phyloP scores from a whole-genome alignment of 2,797 vertebrate species.

The Catharus ustulatus region DNA sequence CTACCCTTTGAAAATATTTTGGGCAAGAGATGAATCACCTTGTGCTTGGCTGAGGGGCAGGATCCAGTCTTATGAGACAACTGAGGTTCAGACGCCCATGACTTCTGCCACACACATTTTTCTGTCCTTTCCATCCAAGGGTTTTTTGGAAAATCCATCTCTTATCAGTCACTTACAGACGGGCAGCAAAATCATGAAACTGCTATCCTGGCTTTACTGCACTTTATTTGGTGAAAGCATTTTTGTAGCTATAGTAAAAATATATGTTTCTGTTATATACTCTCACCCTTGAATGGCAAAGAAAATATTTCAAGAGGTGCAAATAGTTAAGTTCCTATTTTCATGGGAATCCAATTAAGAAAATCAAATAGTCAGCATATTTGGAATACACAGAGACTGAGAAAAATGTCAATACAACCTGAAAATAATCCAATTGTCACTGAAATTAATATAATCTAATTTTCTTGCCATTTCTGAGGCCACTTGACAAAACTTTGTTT shows the following conservation, averaged over 20 bases:
- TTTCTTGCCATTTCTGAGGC: background rate
- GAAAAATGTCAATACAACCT: conserved; percentile 18
- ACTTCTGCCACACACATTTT: background rate
- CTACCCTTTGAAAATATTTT: background rate
- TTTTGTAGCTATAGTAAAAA: conserved; percentile 16
- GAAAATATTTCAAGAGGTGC: background rate
- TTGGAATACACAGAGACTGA: conserved; percentile 8
- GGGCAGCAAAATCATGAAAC: background rate
- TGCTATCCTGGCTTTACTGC: background rate
- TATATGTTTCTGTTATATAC: background rate
- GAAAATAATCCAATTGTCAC: background rate
- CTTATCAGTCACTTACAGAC: background rate
- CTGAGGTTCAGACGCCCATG: accelerated
- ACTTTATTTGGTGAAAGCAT: background rate
- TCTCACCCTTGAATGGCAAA: background rate
- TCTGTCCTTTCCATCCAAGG: background rate
- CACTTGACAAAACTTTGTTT: background rate
- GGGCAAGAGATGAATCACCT: background rate
- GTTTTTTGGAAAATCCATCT: background rate
- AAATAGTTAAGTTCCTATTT: background rate
- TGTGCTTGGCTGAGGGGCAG: background rate
- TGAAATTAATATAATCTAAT: background rate
- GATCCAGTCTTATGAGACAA: background rate
- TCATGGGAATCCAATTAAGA: background rate
- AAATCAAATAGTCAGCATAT: background rate